Evolutionary conservation across 2,113 vertebrate genomes (phyloP).

Genomic region (Apistogramma diplotaenia): DNA sequence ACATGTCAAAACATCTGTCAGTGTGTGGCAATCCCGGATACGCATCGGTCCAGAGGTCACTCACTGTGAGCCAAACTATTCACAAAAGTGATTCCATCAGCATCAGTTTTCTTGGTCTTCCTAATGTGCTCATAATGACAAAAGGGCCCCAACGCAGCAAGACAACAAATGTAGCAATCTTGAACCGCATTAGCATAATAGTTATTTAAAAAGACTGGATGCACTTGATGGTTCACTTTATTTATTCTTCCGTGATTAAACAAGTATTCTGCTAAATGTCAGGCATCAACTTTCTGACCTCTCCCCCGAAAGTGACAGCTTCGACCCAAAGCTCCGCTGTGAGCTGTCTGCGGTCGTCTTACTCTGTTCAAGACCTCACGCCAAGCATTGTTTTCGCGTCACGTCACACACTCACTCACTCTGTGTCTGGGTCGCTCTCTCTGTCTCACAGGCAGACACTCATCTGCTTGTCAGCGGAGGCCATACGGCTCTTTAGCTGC

Average conservation of each 20-base stretch:
- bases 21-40: conserved; percentile 39
- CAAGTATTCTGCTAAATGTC: not conserved
- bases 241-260: not conserved
- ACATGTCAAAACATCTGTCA: conserved; percentile 71
- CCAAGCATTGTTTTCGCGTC: conserved; percentile 38
- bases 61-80: not conserved
- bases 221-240: not conserved
- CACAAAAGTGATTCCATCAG: not conserved
- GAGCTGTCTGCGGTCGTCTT: not conserved
- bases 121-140: not conserved
- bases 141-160: not conserved
- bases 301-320: not conserved
- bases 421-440: not conserved
- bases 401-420: not conserved
- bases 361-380: conserved; percentile 19
- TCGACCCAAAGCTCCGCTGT: not conserved
- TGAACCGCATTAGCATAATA: not conserved
- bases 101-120: not conserved
- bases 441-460: not conserved
- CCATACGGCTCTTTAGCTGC: conserved; percentile 29
- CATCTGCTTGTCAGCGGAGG: conserved; percentile 36
- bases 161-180: too few relatives aligned
- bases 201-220: not conserved
- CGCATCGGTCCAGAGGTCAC: conserved; percentile 32
- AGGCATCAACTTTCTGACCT: not conserved